Evolutionary conservation across 1,140 invertebrate genomes (phyloP).

Genomic region (Colletes latitarsis): DNA sequence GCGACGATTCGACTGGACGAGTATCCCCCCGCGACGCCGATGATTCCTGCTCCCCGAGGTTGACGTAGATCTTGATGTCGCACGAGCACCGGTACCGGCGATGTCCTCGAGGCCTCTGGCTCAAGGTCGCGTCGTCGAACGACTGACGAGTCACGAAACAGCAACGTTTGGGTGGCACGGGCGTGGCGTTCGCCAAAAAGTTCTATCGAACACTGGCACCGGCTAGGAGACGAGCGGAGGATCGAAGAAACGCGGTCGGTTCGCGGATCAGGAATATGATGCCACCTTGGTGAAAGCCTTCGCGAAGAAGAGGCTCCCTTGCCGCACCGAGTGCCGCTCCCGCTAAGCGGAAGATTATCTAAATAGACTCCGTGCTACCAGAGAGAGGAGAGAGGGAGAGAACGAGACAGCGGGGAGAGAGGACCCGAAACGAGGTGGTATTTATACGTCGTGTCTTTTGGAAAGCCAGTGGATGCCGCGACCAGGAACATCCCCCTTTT

Average conservation of each 20-base stretch:
- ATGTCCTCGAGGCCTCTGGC: slow-evolving; percentile 10
- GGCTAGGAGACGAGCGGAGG: slow-evolving; percentile 18
- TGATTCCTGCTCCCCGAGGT: not conserved
- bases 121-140: slow-evolving; percentile 37
- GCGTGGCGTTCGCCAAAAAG: slow-evolving; percentile 64
- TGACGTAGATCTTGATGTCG: slow-evolving; percentile 35
- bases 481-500: slow-evolving; percentile 57
- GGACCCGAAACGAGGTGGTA: slow-evolving; percentile 53
- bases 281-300: slow-evolving; percentile 72
- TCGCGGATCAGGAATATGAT: slow-evolving; percentile 54
- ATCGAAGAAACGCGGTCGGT: slow-evolving; percentile 40
- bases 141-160: slow-evolving; percentile 26
- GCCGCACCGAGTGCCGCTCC: slow-evolving; percentile 65
- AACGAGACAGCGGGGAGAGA: slow-evolving; percentile 30
- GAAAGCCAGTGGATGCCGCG: slow-evolving; percentile 50
- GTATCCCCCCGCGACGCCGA: not conserved
- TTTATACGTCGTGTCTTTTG: slow-evolving; percentile 63
- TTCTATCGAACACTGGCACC: slow-evolving; percentile 51
- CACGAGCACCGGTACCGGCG: slow-evolving; percentile 14
- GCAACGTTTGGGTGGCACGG: slow-evolving; percentile 18
- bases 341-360: slow-evolving; percentile 74
- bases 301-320: slow-evolving; percentile 67
- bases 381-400: slow-evolving; percentile 38
- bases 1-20: not conserved
- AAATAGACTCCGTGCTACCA: slow-evolving; percentile 69